Conservation (phyloP, 2,888 invertebrate genomes). For the Linnaemya vulpina region DNA sequence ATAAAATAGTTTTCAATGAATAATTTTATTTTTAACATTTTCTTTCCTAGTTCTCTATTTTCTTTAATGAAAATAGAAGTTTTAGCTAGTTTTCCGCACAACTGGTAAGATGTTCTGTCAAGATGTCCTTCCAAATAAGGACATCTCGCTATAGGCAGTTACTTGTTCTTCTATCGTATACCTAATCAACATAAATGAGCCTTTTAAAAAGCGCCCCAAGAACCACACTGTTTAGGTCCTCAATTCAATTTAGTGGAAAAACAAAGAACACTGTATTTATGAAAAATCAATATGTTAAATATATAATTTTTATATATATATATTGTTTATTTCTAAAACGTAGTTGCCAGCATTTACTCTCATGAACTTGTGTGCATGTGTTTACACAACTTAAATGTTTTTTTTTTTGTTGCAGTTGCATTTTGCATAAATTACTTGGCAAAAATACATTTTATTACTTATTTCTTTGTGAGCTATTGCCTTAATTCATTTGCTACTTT, state of each 20-base stretch:
- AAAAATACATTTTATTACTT: conserved; percentile 57
- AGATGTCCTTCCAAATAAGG: too few relatives aligned
- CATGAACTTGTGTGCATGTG: background rate
- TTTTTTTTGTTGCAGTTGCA: conserved; percentile 27
- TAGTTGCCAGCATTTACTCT: conserved; percentile 49
- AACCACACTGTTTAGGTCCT: conserved; percentile 36
- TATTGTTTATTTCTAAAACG: conserved; percentile 32
- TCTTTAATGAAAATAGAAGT: too few relatives aligned
- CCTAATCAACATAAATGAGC: conserved; percentile 67
- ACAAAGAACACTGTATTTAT: conserved; percentile 44
- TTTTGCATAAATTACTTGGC: conserved; percentile 67
- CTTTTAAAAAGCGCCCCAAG: conserved; percentile 49
- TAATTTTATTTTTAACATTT: too few relatives aligned
- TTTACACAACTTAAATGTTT: conserved; percentile 31
- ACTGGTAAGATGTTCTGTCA: too few relatives aligned
- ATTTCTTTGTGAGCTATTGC: conserved; percentile 36
- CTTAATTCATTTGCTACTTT: conserved; percentile 48
- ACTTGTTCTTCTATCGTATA: too few relatives aligned
- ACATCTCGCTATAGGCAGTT: too few relatives aligned
- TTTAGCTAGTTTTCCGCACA: too few relatives aligned
- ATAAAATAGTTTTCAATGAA: too few relatives aligned
- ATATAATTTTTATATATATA: conserved; percentile 40
- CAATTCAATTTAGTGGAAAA: conserved; percentile 33
- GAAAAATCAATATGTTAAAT: conserved; percentile 27
- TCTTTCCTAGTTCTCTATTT: too few relatives aligned